A percentile compares a stretch with the other conserved stretches of the same genome.
These are phyloP conservation scores for Elgaria multicarinata DNA, from an alignment of 2,113 vertebrate species.

Conservation along the genomic window DNA sequence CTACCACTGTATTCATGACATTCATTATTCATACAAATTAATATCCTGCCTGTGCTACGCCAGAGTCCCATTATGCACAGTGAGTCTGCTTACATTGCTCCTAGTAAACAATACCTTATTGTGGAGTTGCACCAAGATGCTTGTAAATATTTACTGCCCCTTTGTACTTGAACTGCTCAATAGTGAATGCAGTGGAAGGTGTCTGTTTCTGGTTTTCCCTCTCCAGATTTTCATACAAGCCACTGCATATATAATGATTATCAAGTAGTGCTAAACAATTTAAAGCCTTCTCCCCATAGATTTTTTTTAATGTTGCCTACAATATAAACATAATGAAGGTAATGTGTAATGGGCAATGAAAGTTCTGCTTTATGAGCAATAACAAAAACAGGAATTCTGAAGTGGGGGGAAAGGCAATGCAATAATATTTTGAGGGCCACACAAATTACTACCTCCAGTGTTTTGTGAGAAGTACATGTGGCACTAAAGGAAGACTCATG, in stretches of 20 bases:
- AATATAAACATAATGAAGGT: not conserved
- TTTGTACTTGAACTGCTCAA: not conserved
- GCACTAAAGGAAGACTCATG: not conserved
- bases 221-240: not conserved
- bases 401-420: too few relatives aligned
- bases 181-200: not conserved
- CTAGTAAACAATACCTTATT: slow-evolving; percentile 8
- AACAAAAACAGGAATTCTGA: not conserved
- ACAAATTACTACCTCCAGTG: not conserved
- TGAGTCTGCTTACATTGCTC: slow-evolving; percentile 9
- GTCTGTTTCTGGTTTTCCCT: too few relatives aligned
- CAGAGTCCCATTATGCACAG: slow-evolving; percentile 11
- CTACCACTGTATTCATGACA: not conserved
- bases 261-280: not conserved
- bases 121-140: slow-evolving; percentile 9
- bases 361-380: not conserved
- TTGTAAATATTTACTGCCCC: slow-evolving; percentile 15
- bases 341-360: not conserved
- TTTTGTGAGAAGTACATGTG: not conserved
- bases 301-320: not conserved
- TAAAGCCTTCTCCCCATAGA: not conserved
- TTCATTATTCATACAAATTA: slow-evolving; percentile 36
- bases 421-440: not conserved
- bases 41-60: not conserved
- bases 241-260: not conserved